A percentile compares a stretch with the other conserved stretches of the same genome.
Conservation (phyloP, 2,113 vertebrate genomes). For the Etheostoma cragini region DNA sequence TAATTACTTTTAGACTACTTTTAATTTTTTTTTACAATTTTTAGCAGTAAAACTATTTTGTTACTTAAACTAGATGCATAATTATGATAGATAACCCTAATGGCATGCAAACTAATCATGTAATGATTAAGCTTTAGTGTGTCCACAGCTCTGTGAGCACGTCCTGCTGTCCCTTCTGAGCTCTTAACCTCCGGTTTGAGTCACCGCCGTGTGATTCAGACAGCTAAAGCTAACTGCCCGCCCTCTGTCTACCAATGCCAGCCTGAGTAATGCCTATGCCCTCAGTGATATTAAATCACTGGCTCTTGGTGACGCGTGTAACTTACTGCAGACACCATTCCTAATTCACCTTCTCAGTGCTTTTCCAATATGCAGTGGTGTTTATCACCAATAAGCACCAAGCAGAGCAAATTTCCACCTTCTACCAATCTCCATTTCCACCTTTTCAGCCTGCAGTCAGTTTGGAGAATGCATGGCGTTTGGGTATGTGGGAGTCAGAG, state of each 20-base stretch:
- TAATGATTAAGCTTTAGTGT: not conserved
- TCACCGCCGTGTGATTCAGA: constrained; percentile 11
- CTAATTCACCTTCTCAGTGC: constrained; percentile 56
- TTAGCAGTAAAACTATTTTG: not conserved
- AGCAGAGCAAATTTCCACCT: constrained; percentile 43
- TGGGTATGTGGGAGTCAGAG: constrained; percentile 47
- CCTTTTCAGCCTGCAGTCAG: constrained; percentile 47
- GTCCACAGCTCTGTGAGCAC: not conserved
- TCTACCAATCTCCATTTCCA: constrained; percentile 58
- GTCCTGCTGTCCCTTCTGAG: not conserved
- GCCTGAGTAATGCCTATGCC: constrained; percentile 43
- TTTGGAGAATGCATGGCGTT: constrained; percentile 27
- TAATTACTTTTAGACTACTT: no score
- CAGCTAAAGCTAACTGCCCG: constrained; percentile 9
- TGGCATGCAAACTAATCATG: not conserved
- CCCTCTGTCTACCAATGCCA: constrained; percentile 25
- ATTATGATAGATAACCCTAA: not conserved
- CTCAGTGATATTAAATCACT: constrained; percentile 48
- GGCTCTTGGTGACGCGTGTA: constrained; percentile 42
- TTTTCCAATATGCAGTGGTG: constrained; percentile 41
- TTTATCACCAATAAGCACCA: constrained; percentile 58
- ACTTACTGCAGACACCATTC: constrained; percentile 58
- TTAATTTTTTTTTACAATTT: no score
- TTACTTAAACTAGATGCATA: not conserved
- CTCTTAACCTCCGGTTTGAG: constrained; percentile 30